Evolutionary conservation across 1,140 invertebrate genomes (phyloP).

Genomic region (Eueides isabella): DNA sequence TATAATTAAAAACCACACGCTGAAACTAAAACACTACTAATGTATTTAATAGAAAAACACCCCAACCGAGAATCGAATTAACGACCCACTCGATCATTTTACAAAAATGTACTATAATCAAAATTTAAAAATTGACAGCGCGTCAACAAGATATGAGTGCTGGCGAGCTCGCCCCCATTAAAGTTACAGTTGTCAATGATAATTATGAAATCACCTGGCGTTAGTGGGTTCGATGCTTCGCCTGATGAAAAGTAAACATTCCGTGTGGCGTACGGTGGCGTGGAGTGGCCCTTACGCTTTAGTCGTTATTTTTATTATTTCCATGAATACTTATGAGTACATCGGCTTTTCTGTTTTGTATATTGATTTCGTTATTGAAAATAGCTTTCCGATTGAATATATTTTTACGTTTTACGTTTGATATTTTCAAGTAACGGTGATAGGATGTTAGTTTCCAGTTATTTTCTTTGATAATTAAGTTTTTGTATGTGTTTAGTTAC

Average conservation of each 20-base stretch:
- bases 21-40: too few species aligned
- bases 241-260: slow-evolving; percentile 63
- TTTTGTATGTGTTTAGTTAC: too few species aligned
- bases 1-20: too few species aligned
- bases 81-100: not conserved
- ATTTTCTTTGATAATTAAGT: too few species aligned
- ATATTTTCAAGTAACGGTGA: too few species aligned
- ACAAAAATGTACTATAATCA: not conserved
- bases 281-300: slow-evolving; percentile 40
- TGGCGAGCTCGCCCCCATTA: not conserved
- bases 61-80: not conserved
- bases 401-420: too few species aligned
- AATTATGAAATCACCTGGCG: slow-evolving; percentile 57
- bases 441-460: too few species aligned
- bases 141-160: not conserved
- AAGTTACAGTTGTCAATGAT: slow-evolving; percentile 36
- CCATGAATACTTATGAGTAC: not conserved
- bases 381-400: not conserved
- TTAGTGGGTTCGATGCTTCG: slow-evolving; percentile 53
- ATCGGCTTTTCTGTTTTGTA: not conserved
- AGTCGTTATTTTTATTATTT: slow-evolving; percentile 4
- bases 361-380: not conserved
- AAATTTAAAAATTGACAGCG: not conserved
- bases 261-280: slow-evolving; percentile 38
- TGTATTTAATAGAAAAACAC: not conserved